Evolutionary conservation across 2,113 vertebrate species (phyloP), one percentile per base, ranked within the genome.

Genomic region (Talpa occidentalis): DNA sequence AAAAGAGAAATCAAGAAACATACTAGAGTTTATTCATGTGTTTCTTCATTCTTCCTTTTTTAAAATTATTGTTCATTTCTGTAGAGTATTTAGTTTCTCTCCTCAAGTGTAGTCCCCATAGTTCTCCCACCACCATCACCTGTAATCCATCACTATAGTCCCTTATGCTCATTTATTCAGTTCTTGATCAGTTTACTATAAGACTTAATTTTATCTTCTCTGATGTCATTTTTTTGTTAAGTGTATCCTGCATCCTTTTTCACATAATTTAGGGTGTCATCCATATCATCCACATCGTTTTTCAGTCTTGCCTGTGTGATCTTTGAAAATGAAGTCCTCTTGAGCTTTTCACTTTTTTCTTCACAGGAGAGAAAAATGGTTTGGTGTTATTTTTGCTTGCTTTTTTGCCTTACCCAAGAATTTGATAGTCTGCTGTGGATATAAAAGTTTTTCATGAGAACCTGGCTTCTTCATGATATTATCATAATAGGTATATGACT

Each of bases 341-440:
- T 2, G 62, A 77, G 26, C 64, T 70, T 76, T 84, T 6, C 16
- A 66, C 22, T n/a, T 52, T 70, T n/a, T 64, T 66, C 10, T 54
- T 81, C 69, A 24, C 9, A 26, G 73, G 66, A 49, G 22, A 66
- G 64, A 7, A 72, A 73, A 19, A 42, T 78, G 24, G 8, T 54
- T 80, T 84, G 84, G 54, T 72, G n/a, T 11, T 70, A 15, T 86
- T 67, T 84, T 84, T 73, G 10, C 73, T 94, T 94, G 5, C 54
- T 56, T 22, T 22, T 91, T 85, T 72, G 40, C 4, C 22, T 54
- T 69, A 30, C 52, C 26, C 17, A 42, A 56, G 74, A 77, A 76
- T 56, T 60, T 82, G 77, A n/a, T 67, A 59, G n/a, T 72, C 10
- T 88, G 24, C 21, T 15, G 4, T 69, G 3, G 16, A 49, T 56